Percentiles rank a stretch among this genome's conserved stretches.
Conservation (phyloP, 2,113 vertebrate genomes). For the Arizona elegans region DNA sequence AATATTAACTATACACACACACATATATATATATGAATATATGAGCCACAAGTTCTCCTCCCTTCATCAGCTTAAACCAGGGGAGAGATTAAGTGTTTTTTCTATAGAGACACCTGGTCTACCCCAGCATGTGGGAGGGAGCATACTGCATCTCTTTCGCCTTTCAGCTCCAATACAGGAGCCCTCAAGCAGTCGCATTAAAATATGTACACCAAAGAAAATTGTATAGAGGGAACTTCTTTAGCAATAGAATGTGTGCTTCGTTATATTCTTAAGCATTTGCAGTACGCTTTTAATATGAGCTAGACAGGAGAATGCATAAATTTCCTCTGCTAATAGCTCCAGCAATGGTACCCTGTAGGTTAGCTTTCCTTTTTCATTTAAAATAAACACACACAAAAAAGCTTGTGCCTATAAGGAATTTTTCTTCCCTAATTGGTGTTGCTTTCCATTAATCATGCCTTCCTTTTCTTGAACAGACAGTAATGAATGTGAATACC, state of each 20-base stretch:
- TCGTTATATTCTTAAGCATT: conserved; percentile 7
- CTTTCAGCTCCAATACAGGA: too few species aligned
- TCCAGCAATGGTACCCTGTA: not conserved
- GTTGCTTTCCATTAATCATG: conserved; percentile 13
- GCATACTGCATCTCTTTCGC: too few species aligned
- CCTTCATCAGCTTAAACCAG: too few species aligned
- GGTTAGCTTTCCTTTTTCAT: not conserved
- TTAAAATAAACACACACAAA: not conserved
- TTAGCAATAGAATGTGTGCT: not conserved
- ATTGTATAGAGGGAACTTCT: not conserved
- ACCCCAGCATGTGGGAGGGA: too few species aligned
- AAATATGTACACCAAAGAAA: not conserved
- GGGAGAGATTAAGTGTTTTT: too few species aligned
- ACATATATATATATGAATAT: too few species aligned
- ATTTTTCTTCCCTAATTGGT: not conserved
- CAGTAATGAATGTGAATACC: conserved; percentile 73
- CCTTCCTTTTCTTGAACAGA: conserved; percentile 64
- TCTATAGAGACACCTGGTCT: too few species aligned
- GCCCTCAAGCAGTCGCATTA: too few species aligned
- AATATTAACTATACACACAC: too few species aligned
- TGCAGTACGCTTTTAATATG: not conserved
- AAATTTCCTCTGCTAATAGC: not conserved
- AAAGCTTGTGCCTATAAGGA: not conserved
- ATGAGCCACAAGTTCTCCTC: too few species aligned
- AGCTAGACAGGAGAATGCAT: not conserved